Conservation (phyloP, 2,888 invertebrate genomes). For the Epistrophella euchroma region DNA sequence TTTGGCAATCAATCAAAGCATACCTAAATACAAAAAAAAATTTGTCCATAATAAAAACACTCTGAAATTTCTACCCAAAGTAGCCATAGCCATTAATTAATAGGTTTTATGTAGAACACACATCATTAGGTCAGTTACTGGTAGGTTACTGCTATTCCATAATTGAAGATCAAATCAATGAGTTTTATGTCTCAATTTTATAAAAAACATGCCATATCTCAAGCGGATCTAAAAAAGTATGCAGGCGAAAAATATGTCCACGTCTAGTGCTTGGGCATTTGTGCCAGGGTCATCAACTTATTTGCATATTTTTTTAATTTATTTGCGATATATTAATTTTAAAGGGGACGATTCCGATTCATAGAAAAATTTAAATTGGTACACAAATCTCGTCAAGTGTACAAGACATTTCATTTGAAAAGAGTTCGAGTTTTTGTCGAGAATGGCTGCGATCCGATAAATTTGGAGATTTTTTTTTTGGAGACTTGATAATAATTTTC, state of each 20-base stretch:
- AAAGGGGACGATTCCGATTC: background rate
- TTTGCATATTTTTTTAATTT: slow-evolving; percentile 44
- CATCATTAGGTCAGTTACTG: slow-evolving; percentile 50
- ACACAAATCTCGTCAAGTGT: no score
- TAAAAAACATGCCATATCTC: slow-evolving; percentile 30
- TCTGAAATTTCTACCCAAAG: background rate
- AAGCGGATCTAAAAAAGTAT: slow-evolving; percentile 7
- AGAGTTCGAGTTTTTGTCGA: no score
- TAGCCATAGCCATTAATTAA: slow-evolving; percentile 22
- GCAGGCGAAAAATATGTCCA: slow-evolving; percentile 12
- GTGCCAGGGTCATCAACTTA: slow-evolving; percentile 75
- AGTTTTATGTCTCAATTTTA: slow-evolving; percentile 30
- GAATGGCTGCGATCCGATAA: no score
- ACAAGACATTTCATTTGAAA: no score
- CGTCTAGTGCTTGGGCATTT: slow-evolving; percentile 63
- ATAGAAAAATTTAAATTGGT: no score
- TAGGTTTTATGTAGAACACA: slow-evolving; percentile 45
- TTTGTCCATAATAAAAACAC: background rate
- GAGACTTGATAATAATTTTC: no score
- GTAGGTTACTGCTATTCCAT: slow-evolving; percentile 28
- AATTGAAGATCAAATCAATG: slow-evolving; percentile 26
- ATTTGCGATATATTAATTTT: background rate
- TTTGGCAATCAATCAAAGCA: slow-evolving; percentile 55
- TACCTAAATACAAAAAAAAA: background rate
- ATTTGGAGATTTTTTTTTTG: no score